Evolutionary conservation across 2,797 vertebrate genomes (phyloP).

Genomic region (Oceanodroma leucorhoa): DNA sequence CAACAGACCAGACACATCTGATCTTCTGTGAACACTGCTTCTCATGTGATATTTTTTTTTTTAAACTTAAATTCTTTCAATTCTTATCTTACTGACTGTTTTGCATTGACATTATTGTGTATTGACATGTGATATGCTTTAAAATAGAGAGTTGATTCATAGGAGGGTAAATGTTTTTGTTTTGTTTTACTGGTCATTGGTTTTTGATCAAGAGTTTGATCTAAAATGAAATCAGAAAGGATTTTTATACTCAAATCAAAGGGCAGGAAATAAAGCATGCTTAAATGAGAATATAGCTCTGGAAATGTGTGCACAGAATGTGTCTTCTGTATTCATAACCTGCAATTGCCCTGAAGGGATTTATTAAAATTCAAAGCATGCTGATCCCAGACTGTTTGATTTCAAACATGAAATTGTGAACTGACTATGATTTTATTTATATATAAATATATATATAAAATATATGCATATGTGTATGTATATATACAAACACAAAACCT

Average conservation of each 20-base stretch:
- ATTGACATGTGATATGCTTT: background rate
- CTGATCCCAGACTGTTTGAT: constrained; percentile 62
- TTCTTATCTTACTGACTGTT: background rate
- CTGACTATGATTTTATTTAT: constrained; percentile 22
- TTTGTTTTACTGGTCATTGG: background rate
- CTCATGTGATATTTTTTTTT: background rate
- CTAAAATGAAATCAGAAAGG: background rate
- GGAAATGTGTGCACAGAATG: background rate
- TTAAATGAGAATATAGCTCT: background rate
- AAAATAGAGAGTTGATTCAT: background rate
- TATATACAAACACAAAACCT: background rate
- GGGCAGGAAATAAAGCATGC: background rate
- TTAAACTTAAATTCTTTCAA: background rate
- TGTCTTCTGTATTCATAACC: constrained; percentile 58
- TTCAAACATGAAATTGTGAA: constrained; percentile 64
- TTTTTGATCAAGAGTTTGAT: background rate
- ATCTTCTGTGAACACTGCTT: background rate
- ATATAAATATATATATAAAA: background rate
- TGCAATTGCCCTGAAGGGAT: constrained; percentile 56
- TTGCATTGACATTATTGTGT: background rate
- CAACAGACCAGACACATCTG: background rate
- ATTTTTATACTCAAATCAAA: background rate
- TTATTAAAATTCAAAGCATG: constrained; percentile 72
- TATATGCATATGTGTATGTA: background rate
- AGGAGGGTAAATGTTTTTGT: background rate